A percentile compares a stretch with the other conserved stretches of the same genome.
These are phyloP conservation scores for Hypomesus transpacificus DNA, from an alignment of 2,113 vertebrate species.

Conservation along the genomic window DNA sequence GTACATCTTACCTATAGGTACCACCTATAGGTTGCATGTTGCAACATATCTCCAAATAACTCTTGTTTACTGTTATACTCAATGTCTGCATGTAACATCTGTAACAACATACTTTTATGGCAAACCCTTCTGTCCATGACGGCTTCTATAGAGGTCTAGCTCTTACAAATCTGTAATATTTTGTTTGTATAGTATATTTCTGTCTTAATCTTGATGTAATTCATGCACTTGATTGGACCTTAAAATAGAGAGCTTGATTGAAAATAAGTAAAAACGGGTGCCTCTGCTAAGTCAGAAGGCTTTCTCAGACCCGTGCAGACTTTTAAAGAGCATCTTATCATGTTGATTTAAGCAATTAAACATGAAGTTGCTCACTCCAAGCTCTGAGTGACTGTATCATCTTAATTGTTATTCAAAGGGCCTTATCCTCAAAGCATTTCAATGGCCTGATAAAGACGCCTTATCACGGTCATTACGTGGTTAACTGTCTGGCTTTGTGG, in stretches of 20 bases:
- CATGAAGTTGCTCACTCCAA: constrained; percentile 73
- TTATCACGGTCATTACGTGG: constrained; percentile 73
- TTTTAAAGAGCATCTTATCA: constrained; percentile 75
- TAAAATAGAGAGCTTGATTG: constrained; percentile 59
- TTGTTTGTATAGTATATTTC: constrained; percentile 10
- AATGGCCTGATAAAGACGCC: constrained; percentile 65
- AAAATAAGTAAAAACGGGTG: constrained; percentile 62
- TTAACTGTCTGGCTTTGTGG: constrained; percentile 72
- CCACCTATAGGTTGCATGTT: not conserved
- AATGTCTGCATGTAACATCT: too few species aligned
- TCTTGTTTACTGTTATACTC: too few species aligned
- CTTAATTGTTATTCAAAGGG: constrained; percentile 73
- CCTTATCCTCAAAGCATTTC: constrained; percentile 79
- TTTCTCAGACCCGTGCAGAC: constrained; percentile 61
- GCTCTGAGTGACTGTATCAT: constrained; percentile 72
- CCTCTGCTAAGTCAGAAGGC: constrained; percentile 55
- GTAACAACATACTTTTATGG: too few species aligned
- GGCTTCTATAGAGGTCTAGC: too few species aligned
- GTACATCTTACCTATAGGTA: too few species aligned
- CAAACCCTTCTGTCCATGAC: too few species aligned
- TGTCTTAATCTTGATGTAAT: constrained; percentile 29
- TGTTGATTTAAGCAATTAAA: constrained; percentile 79
- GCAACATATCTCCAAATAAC: not conserved
- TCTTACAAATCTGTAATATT: constrained; percentile 19
- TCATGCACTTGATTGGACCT: constrained; percentile 59